Evolutionary conservation across 2,888 invertebrate species (phyloP).

Genomic region (Caradrina kadenii): DNA sequence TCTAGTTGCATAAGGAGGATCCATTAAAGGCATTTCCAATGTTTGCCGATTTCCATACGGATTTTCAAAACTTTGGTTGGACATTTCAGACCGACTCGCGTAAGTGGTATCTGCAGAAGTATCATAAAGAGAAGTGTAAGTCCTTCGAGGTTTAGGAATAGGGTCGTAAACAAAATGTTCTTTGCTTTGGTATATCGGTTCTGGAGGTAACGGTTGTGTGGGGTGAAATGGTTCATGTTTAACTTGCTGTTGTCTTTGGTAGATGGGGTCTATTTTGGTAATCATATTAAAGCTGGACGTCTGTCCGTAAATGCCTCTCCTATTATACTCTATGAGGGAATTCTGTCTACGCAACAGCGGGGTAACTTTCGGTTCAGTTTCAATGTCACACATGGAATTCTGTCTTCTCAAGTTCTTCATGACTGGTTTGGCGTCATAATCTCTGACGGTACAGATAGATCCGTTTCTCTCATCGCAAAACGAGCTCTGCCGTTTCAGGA

Average conservation of each 20-base stretch:
- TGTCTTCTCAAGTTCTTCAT: conserved; percentile 83
- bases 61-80: conserved; percentile 85
- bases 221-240: conserved; percentile 89
- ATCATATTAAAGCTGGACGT: conserved; percentile 89
- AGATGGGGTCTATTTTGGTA: conserved; percentile 90
- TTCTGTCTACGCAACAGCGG: conserved; percentile 89
- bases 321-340: conserved; percentile 89
- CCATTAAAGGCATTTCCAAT: conserved; percentile 82
- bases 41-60: conserved; percentile 85
- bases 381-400: conserved; percentile 89
- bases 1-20: conserved; percentile 79
- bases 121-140: conserved; percentile 86
- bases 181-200: conserved; percentile 89
- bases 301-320: conserved; percentile 86
- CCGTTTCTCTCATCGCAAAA: conserved; percentile 88
- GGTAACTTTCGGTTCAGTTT: conserved; percentile 90
- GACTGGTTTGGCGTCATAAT: conserved; percentile 86
- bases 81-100: conserved; percentile 83
- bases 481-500: conserved; percentile 88
- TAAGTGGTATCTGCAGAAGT: conserved; percentile 87
- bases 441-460: conserved; percentile 85
- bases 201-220: conserved; percentile 88
- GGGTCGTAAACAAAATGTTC: conserved; percentile 87
- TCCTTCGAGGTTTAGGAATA: conserved; percentile 88
- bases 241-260: conserved; percentile 89